A percentile compares a stretch with the other conserved stretches of the same genome.
phyloP scores from a whole-genome alignment of 1,140 invertebrate species.

The Drosophila athabasca region DNA sequence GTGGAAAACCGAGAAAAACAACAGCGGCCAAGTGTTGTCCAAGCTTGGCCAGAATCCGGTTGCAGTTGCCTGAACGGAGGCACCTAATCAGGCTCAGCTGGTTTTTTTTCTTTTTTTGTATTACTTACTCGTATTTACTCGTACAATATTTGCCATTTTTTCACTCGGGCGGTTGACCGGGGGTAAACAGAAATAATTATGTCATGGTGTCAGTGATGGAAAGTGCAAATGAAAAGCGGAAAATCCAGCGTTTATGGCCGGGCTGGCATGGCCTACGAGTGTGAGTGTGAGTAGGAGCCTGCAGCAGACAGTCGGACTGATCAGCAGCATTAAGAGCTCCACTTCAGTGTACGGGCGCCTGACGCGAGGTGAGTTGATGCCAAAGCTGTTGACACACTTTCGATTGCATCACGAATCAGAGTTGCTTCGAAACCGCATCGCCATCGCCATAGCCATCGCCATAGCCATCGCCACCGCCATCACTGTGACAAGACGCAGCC shows the following conservation, averaged over 20 bases:
- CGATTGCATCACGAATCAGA: constrained; percentile 68
- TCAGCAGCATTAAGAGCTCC: constrained; percentile 52
- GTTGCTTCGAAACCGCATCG: constrained; percentile 20
- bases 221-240: constrained; percentile 78
- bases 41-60: constrained; percentile 65
- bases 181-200: constrained; percentile 66
- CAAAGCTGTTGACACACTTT: constrained; percentile 77
- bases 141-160: constrained; percentile 34
- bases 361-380: constrained; percentile 43
- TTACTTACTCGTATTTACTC: constrained; percentile 19
- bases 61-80: constrained; percentile 36
- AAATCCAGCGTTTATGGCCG: constrained; percentile 59
- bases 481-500: constrained; percentile 68
- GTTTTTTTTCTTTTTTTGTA: constrained; percentile 41
- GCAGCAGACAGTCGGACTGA: not conserved
- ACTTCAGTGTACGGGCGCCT: constrained; percentile 25
- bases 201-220: constrained; percentile 79
- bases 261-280: no score
- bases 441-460: constrained; percentile 25
- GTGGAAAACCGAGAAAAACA: constrained; percentile 50
- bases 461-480: constrained; percentile 27
- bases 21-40: constrained; percentile 37
- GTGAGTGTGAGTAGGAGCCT: not conserved
- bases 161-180: not conserved
- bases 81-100: constrained; percentile 64